These are phyloP conservation scores for Mormyrops boulengeri DNA, from an alignment of 2,797 vertebrate species.

Conservation along the genomic window DNA sequence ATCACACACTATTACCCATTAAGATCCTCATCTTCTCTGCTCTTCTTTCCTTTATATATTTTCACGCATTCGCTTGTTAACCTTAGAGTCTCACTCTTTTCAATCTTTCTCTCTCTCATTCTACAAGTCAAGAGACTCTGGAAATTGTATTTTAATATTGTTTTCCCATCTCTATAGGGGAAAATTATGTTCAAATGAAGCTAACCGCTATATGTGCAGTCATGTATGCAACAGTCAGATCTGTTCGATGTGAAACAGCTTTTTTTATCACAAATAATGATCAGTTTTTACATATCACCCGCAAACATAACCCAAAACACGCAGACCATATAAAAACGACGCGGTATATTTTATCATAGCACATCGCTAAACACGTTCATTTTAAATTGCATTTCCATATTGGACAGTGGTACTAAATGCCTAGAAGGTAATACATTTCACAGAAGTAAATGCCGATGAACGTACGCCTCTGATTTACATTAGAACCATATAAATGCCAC, in stretches of 20 bases:
- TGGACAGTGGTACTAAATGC: not conserved
- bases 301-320: not conserved
- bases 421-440: not conserved
- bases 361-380: not conserved
- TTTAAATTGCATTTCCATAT: not conserved
- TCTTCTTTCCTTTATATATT: conserved; percentile 8
- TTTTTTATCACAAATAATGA: not conserved
- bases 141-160: not conserved
- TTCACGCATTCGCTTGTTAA: conserved; percentile 23
- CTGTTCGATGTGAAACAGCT: not conserved
- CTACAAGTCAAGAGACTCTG: not conserved
- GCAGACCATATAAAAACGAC: not conserved
- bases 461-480: not conserved
- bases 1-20: conserved; percentile 51
- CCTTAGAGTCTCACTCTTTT: conserved; percentile 11
- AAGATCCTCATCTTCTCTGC: conserved; percentile 43
- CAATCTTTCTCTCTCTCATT: not conserved
- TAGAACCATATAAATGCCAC: not conserved
- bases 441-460: not conserved
- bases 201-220: not conserved
- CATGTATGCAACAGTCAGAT: not conserved
- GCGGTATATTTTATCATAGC: not conserved
- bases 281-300: not conserved
- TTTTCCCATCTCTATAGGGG: not conserved
- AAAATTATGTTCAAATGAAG: not conserved